Percentiles rank a stretch among this genome's conserved stretches.
Conservation (phyloP, 2,888 invertebrate genomes). For the Spicauda simplicius region DNA sequence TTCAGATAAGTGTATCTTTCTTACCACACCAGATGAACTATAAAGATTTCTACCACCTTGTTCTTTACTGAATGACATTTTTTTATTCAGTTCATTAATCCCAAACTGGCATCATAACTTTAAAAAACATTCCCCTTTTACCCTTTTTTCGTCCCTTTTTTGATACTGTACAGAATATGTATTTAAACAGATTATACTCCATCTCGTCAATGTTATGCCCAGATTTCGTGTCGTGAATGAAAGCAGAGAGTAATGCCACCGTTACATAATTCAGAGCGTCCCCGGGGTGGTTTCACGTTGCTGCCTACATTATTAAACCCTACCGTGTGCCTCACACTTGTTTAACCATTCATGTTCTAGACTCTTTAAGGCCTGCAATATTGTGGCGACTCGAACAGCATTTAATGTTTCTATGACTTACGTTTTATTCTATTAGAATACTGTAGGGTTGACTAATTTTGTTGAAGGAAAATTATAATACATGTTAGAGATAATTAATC, state of each 20-base stretch:
- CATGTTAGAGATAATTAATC: too few species aligned
- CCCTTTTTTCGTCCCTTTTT: too few species aligned
- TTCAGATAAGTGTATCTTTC: too few species aligned
- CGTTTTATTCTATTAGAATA: background rate
- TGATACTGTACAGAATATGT: too few species aligned
- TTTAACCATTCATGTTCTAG: slow-evolving; percentile 45
- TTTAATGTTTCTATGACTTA: slow-evolving; percentile 4
- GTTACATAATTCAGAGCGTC: slow-evolving; percentile 61
- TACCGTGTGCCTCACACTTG: slow-evolving; percentile 55
- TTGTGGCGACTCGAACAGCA: background rate
- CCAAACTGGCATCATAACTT: too few species aligned
- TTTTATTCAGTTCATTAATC: too few species aligned
- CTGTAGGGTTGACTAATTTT: background rate
- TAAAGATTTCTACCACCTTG: too few species aligned
- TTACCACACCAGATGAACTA: too few species aligned
- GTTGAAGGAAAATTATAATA: too few species aligned
- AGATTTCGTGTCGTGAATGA: slow-evolving; percentile 41
- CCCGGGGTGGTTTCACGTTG: slow-evolving; percentile 54
- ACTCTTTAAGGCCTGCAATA: slow-evolving; percentile 33
- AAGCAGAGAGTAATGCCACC: slow-evolving; percentile 38
- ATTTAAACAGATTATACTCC: background rate
- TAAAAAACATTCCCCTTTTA: too few species aligned
- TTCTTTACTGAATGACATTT: too few species aligned
- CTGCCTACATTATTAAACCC: slow-evolving; percentile 60
- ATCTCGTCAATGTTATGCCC: slow-evolving; percentile 9